Evolutionary conservation across 1,140 invertebrate genomes (phyloP).

Genomic region (Centruroides vittatus): DNA sequence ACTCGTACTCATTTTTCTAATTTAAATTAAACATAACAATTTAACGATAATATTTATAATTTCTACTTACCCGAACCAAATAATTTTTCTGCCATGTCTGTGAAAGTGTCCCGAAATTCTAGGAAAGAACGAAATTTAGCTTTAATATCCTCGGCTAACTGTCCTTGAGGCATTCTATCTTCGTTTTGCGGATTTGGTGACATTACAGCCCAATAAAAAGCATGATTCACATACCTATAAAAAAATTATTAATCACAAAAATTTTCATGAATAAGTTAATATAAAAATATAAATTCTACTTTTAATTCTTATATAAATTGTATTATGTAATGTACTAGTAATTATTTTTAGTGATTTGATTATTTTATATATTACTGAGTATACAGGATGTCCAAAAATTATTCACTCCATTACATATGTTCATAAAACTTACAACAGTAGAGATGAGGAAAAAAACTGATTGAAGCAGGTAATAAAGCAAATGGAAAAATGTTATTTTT

Average conservation of each 20-base stretch:
- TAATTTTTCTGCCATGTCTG: constrained; percentile 18
- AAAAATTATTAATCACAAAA: background rate
- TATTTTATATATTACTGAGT: too few species aligned
- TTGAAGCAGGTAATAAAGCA: too few species aligned
- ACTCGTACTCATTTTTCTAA: background rate
- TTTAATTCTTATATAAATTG: too few species aligned
- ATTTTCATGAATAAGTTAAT: background rate
- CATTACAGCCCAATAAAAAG: constrained; percentile 23
- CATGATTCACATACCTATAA: constrained; percentile 24
- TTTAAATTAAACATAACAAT: background rate
- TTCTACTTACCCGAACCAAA: constrained; percentile 25
- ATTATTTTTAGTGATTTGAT: too few species aligned
- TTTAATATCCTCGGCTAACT: constrained; percentile 10
- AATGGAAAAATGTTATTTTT: too few species aligned
- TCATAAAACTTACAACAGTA: too few species aligned
- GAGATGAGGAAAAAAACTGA: too few species aligned
- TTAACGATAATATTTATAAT: too few species aligned
- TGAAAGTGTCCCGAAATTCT: constrained; percentile 21
- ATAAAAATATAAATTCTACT: too few species aligned
- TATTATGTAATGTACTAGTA: too few species aligned
- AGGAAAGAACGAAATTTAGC: constrained; percentile 14
- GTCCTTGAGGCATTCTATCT: constrained; percentile 8
- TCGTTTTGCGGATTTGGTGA: constrained; percentile 22
- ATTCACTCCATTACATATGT: too few species aligned
- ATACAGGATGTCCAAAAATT: too few species aligned